Conservation (phyloP, 2,888 invertebrate genomes). For the Aphodius granarius region DNA sequence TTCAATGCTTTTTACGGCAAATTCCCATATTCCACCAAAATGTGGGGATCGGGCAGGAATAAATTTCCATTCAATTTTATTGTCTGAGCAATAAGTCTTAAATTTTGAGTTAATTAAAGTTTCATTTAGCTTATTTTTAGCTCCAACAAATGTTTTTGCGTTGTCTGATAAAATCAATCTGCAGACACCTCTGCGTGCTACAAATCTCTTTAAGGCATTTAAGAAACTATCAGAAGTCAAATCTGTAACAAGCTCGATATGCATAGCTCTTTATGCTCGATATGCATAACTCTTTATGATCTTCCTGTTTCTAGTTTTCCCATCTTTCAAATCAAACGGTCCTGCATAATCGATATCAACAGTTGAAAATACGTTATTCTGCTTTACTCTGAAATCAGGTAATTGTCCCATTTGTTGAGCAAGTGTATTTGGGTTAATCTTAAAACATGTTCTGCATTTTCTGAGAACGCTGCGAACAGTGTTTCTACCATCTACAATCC, state of each 20-base stretch:
- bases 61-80: background rate
- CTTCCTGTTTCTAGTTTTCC: constrained; percentile 27
- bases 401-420: constrained; percentile 38
- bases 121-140: constrained; percentile 22
- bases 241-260: constrained; percentile 30
- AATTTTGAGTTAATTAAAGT: background rate
- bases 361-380: constrained; percentile 35
- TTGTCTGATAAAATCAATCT: constrained; percentile 27
- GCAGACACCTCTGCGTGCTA: constrained; percentile 27
- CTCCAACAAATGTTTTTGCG: constrained; percentile 30
- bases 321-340: constrained; percentile 33
- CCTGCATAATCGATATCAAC: constrained; percentile 40
- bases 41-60: background rate
- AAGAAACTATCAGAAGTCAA: constrained; percentile 30
- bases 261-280: constrained; percentile 36
- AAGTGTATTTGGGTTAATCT: constrained; percentile 14
- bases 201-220: constrained; percentile 29
- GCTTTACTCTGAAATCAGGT: constrained; percentile 33
- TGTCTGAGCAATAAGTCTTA: background rate
- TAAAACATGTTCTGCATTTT: constrained; percentile 24
- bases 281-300: constrained; percentile 32
- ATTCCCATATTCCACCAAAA: background rate
- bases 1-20: background rate
- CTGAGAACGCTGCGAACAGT: constrained; percentile 16
- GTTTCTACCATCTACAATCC: constrained; percentile 15